A percentile compares a stretch with the other conserved stretches of the same genome.
Evolutionary conservation across 2,797 vertebrate species (phyloP).

Genomic region (Melanotaenia boesemani): DNA sequence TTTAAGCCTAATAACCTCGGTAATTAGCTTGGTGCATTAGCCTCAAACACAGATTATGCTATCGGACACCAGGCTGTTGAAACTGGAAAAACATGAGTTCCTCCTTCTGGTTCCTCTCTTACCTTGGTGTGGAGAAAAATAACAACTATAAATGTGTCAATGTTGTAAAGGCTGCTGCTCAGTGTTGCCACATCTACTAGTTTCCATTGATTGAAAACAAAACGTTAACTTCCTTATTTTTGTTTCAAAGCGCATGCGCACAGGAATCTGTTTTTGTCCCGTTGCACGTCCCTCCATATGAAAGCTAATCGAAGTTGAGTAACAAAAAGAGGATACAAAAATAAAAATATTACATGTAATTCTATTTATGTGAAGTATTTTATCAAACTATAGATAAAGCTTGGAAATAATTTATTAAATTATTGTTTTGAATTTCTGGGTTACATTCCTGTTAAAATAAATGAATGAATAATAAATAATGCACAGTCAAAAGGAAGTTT

Average conservation of each 20-base stretch:
- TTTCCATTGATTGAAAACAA: conserved; percentile 23
- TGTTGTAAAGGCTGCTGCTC: not conserved
- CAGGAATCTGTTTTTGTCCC: accelerated
- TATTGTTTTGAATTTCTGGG: not conserved
- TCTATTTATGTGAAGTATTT: not conserved
- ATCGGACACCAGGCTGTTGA: not conserved
- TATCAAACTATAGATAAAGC: not conserved
- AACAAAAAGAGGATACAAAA: not conserved
- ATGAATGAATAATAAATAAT: not conserved
- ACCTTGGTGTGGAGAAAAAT: conserved; percentile 34
- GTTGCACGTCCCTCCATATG: not conserved
- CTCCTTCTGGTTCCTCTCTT: conserved; percentile 8
- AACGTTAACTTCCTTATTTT: conserved; percentile 63
- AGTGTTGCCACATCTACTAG: conserved; percentile 14
- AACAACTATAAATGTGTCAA: not conserved
- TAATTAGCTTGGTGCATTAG: conserved; percentile 58
- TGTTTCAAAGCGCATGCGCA: conserved; percentile 59
- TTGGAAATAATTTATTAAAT: not conserved
- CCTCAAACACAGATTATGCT: conserved; percentile 11
- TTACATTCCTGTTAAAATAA: not conserved
- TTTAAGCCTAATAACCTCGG: no score
- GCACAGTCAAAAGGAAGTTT: not conserved
- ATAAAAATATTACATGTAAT: no score
- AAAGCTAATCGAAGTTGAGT: not conserved
- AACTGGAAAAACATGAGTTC: not conserved